Conservation (phyloP, 2,888 invertebrate genomes). For the Meteorus colon region DNA sequence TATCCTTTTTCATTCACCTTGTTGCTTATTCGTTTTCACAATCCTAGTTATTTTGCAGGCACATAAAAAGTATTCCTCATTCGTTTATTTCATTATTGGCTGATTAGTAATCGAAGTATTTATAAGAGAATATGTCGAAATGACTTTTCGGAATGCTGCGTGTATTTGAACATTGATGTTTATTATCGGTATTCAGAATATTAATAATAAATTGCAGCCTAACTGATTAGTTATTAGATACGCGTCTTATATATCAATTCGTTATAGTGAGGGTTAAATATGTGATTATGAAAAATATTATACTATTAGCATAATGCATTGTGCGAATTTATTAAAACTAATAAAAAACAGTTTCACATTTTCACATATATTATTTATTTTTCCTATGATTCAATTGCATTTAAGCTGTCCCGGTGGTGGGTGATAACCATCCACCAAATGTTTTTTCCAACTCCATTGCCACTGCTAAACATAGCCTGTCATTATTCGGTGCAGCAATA, state of each 20-base stretch:
- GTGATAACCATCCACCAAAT: slow-evolving; percentile 88
- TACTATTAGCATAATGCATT: slow-evolving; percentile 4
- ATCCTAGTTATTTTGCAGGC: background rate
- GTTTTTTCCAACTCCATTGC: slow-evolving; percentile 84
- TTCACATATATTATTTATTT: background rate
- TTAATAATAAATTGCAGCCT: background rate
- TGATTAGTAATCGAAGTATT: slow-evolving; percentile 7
- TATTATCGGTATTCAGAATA: background rate
- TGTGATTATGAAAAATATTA: slow-evolving; percentile 4
- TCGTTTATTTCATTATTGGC: background rate
- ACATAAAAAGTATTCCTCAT: background rate
- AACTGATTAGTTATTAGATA: background rate
- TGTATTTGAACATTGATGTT: background rate
- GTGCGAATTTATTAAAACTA: slow-evolving; percentile 15
- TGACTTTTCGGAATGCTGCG: background rate
- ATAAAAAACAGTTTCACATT: slow-evolving; percentile 27
- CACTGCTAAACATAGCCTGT: slow-evolving; percentile 86
- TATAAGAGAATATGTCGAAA: background rate
- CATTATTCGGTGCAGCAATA: slow-evolving; percentile 84
- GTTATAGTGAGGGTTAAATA: slow-evolving; percentile 13
- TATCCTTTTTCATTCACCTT: background rate
- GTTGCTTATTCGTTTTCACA: slow-evolving; percentile 2
- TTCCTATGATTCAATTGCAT: background rate
- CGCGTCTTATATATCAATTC: slow-evolving; percentile 1
- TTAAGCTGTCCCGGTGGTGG: slow-evolving; percentile 57